phyloP scores from a whole-genome alignment of 2,113 vertebrate genomes.

The Holacanthus passer region DNA sequence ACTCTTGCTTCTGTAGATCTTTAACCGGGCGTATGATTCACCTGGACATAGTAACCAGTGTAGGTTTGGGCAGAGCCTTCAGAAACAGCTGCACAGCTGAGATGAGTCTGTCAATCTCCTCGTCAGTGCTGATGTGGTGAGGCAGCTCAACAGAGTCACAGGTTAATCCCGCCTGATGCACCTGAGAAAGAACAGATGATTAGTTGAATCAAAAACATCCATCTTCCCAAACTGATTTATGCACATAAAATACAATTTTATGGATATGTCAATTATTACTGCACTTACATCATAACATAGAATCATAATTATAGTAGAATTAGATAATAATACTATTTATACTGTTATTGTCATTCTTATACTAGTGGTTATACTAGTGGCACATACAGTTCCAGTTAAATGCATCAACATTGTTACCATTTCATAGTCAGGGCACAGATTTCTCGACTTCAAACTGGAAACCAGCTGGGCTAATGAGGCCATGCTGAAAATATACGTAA shows the following conservation, averaged over 20 bases:
- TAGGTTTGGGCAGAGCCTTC: constrained; percentile 88
- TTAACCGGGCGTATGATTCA: constrained; percentile 48
- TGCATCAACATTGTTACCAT: constrained; percentile 84
- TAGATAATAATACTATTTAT: background rate
- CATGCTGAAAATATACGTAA: constrained; percentile 86
- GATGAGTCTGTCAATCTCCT: constrained; percentile 89
- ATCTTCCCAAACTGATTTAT: too few species aligned
- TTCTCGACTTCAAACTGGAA: constrained; percentile 89
- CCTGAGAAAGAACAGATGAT: constrained; percentile 78
- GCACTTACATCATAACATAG: background rate
- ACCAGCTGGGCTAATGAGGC: constrained; percentile 87
- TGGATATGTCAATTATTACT: too few species aligned
- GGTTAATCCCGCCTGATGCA: constrained; percentile 96
- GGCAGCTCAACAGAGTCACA: constrained; percentile 95
- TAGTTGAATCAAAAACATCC: too few species aligned
- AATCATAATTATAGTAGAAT: background rate
- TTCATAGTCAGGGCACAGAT: constrained; percentile 92
- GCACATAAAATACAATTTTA: too few species aligned
- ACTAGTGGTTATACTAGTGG: too few species aligned
- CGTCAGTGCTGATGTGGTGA: constrained; percentile 92
- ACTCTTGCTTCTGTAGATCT: background rate
- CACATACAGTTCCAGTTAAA: background rate
- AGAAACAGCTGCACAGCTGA: constrained; percentile 84
- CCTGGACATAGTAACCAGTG: constrained; percentile 93
- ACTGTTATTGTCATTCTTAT: background rate